A percentile compares a stretch with the other conserved stretches of the same genome.
Conservation (phyloP, 2,888 invertebrate genomes). For the Melieria omissa region DNA sequence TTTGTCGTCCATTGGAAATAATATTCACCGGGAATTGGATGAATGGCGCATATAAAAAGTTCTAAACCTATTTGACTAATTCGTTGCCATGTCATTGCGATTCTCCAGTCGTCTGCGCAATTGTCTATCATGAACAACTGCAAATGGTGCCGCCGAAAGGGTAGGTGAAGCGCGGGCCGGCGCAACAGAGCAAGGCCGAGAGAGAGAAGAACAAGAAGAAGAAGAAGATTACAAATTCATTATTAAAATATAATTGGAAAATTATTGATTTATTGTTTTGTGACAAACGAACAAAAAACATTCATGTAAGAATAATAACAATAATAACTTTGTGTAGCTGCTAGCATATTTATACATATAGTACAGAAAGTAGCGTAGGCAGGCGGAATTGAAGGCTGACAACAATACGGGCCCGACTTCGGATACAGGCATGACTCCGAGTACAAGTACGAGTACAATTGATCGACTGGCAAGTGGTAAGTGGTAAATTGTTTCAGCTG, state of each 20-base stretch:
- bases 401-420: no score
- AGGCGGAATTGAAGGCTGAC: no score
- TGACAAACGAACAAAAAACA: slow-evolving; percentile 38
- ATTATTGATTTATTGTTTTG: slow-evolving; percentile 57
- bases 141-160: slow-evolving; percentile 47
- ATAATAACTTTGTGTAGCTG: slow-evolving; percentile 6
- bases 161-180: not conserved
- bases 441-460: no score
- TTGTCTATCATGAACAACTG: slow-evolving; percentile 99
- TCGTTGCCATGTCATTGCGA: slow-evolving; percentile 99
- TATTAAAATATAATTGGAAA: slow-evolving; percentile 57
- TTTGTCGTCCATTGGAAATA: slow-evolving; percentile 97
- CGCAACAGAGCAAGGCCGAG: slow-evolving; percentile 17
- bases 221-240: slow-evolving; percentile 48
- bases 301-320: slow-evolving; percentile 7
- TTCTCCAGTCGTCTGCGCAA: slow-evolving; percentile 99
- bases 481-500: no score
- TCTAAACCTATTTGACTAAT: slow-evolving; percentile 93
- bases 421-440: no score
- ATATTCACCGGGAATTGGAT: slow-evolving; percentile 97
- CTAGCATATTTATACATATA: slow-evolving; percentile 5
- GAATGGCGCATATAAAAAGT: slow-evolving; percentile 95
- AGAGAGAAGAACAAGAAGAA: slow-evolving; percentile 30
- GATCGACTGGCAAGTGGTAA: no score
- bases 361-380: not conserved